Evolutionary conservation across 2,888 invertebrate species (phyloP).

Genomic region (Rhingia campestris): DNA sequence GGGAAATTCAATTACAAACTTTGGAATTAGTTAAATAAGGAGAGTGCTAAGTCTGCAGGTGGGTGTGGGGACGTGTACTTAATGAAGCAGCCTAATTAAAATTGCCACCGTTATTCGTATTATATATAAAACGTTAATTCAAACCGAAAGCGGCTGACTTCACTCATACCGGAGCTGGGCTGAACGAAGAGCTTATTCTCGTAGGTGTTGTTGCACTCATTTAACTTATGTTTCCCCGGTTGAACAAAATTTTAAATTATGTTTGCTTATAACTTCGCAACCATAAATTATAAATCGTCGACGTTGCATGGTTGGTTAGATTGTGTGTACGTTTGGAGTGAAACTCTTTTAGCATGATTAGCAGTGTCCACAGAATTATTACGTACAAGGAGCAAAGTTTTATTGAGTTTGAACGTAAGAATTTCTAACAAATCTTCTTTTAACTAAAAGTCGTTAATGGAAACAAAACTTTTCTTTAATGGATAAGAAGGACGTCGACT

Average conservation of each 20-base stretch:
- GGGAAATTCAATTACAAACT: slow-evolving; percentile 71
- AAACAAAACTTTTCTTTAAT: not conserved
- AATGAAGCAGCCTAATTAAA: slow-evolving; percentile 67
- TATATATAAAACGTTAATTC: slow-evolving; percentile 43
- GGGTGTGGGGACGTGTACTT: slow-evolving; percentile 36
- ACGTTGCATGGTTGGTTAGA: not conserved
- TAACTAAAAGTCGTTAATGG: not conserved
- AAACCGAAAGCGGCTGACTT: slow-evolving; percentile 44
- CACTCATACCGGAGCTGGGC: slow-evolving; percentile 26
- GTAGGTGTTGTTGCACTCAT: slow-evolving; percentile 61
- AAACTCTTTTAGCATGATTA: slow-evolving; percentile 54
- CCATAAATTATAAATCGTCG: slow-evolving; percentile 46
- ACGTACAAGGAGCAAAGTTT: not conserved
- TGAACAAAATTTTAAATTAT: slow-evolving; percentile 58
- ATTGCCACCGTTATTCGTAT: slow-evolving; percentile 45
- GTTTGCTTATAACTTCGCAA: slow-evolving; percentile 65
- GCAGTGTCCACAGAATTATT: slow-evolving; percentile 40
- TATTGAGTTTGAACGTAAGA: not conserved
- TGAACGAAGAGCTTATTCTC: slow-evolving; percentile 16
- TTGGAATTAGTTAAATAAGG: slow-evolving; percentile 48
- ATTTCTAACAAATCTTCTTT: not conserved
- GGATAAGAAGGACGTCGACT: not conserved
- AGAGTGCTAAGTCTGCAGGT: slow-evolving; percentile 31
- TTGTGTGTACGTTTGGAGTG: not conserved
- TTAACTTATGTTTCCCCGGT: slow-evolving; percentile 43